Conservation (phyloP, 2,797 vertebrate species). For the Silurus aristotelis region DNA sequence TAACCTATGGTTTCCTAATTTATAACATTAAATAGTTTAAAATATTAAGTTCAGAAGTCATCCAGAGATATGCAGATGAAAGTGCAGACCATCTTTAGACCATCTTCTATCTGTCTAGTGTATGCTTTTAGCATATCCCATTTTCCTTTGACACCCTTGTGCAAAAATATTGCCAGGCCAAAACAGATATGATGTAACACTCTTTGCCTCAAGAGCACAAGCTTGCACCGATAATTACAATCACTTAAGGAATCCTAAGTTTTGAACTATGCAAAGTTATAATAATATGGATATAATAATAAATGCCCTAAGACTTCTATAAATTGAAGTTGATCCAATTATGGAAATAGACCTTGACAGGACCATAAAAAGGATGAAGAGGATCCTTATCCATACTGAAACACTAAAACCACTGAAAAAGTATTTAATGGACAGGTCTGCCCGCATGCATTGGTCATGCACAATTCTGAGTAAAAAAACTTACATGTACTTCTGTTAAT, state of each 20-base stretch:
- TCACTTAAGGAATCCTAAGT: too few relatives aligned
- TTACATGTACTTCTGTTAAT: neutral
- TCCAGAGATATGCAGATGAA: neutral
- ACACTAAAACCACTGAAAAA: neutral
- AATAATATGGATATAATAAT: conserved; percentile 6
- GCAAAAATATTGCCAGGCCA: neutral
- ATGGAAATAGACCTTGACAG: neutral
- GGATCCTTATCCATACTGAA: too few relatives aligned
- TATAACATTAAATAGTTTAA: neutral
- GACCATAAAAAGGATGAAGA: neutral
- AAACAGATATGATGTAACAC: neutral
- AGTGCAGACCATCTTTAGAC: neutral
- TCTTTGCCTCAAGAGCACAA: neutral
- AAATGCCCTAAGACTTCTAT: neutral
- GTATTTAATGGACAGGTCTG: neutral
- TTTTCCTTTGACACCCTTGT: neutral
- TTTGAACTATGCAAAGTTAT: neutral
- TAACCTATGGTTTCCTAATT: neutral
- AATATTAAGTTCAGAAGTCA: neutral
- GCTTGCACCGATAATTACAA: neutral
- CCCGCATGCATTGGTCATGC: neutral
- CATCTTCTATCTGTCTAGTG: neutral
- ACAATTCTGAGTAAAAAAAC: neutral
- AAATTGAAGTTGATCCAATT: neutral
- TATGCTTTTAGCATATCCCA: neutral